Evolutionary conservation across 2,113 vertebrate genomes (phyloP).

Genomic region (Etia nguti): DNA sequence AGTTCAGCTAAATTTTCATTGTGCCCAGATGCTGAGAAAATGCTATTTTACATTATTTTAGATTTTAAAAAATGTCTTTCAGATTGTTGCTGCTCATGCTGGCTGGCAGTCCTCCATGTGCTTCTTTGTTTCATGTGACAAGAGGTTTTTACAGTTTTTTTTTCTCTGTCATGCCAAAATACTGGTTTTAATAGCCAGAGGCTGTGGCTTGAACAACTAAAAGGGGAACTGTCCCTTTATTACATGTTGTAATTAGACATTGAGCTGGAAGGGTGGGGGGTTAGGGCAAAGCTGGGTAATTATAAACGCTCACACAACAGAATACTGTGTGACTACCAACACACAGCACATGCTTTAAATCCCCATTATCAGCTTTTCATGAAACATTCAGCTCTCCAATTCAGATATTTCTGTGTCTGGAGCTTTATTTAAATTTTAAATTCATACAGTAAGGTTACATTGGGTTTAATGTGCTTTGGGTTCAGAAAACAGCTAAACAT

Average conservation of each 20-base stretch:
- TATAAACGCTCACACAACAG: not conserved
- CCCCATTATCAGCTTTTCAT: not conserved
- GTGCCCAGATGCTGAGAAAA: not conserved
- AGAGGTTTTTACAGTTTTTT: not conserved
- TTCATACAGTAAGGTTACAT: not conserved
- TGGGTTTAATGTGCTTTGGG: not conserved
- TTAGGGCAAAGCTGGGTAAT: constrained; percentile 8
- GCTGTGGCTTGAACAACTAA: not conserved
- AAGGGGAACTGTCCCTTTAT: constrained; percentile 58
- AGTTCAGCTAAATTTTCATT: not conserved
- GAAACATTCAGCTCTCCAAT: not conserved
- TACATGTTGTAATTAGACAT: constrained; percentile 57
- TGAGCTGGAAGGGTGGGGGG: constrained; percentile 23
- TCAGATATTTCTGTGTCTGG: not conserved
- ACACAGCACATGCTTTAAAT: not conserved
- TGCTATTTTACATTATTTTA: not conserved
- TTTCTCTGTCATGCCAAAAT: not conserved
- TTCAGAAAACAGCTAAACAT: not conserved
- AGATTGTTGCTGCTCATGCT: not conserved
- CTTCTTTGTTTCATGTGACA: not conserved
- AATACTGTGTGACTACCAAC: not conserved
- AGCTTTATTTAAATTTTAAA: not conserved
- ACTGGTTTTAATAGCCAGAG: not conserved
- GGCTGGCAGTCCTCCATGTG: not conserved
- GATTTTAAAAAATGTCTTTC: not conserved